A percentile compares a stretch with the other conserved stretches of the same genome.
These are phyloP conservation scores for Heliconius cydno DNA, from an alignment of 2,888 invertebrate species.

Conservation along the genomic window DNA sequence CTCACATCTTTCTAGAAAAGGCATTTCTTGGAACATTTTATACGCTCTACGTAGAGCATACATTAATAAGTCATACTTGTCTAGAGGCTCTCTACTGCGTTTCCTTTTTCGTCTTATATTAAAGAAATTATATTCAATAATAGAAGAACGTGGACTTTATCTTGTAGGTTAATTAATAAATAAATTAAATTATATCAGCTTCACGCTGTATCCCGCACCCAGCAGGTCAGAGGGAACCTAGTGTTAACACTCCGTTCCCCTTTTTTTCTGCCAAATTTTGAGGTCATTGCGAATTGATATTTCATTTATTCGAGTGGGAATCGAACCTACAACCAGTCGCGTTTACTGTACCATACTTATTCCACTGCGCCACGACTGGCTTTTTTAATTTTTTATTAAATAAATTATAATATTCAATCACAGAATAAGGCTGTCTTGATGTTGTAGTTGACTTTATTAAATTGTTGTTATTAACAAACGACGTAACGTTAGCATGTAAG, in stretches of 20 bases:
- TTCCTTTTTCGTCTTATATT: neutral
- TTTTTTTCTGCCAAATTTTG: too few relatives aligned
- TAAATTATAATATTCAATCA: conserved; percentile 6
- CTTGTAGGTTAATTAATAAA: neutral
- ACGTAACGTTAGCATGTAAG: neutral
- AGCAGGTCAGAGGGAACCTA: too few relatives aligned
- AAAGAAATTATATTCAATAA: neutral
- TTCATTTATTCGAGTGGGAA: too few relatives aligned
- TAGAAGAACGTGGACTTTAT: neutral
- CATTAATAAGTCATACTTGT: conserved; percentile 11
- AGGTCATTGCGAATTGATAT: too few relatives aligned
- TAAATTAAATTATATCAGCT: too few relatives aligned
- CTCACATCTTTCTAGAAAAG: neutral
- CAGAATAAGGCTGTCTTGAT: neutral
- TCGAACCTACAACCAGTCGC: too few relatives aligned
- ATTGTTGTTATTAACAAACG: conserved; percentile 12
- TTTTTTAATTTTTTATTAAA: neutral
- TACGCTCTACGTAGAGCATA: conserved; percentile 1
- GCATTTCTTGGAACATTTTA: conserved; percentile 1
- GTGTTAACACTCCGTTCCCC: too few relatives aligned
- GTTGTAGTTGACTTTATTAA: neutral
- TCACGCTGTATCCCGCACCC: too few relatives aligned
- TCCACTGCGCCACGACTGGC: too few relatives aligned
- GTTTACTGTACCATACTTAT: too few relatives aligned
- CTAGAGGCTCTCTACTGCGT: neutral